Evolutionary conservation across 1,140 invertebrate genomes (phyloP), one percentile per base, ranked within the genome.

Genomic region (Acromyrmex charruanus): DNA sequence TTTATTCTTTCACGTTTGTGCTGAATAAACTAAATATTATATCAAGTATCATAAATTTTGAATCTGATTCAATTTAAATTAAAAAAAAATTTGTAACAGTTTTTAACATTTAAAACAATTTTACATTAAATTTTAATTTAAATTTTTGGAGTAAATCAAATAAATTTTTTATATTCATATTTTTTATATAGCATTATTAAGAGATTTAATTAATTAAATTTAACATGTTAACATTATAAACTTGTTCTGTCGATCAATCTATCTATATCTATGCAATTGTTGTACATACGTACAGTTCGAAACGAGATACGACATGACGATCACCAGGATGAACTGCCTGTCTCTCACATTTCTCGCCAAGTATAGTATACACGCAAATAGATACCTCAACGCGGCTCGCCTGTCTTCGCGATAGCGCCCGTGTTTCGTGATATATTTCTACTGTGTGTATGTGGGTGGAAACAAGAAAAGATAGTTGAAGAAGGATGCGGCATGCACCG

Each of bases 351-450:
- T 59, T 72, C 25, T 18, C 35, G 5, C 14, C 16, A 35, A 10
- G 16, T 59, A 39, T 39, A 14, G 39, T 3, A 39, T 35, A 31
- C 6, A 55, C n/a, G 28, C 10, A 44, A 39, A 81, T 39, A 39
- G 35, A 39, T 72, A 82, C 14, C 21, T 72, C 69, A 25, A 74
- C 12, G 21, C 10, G 7, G 35, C 25, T 82, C 25, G 65, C 44
- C 39, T 61, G 31, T 44, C 55, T 61, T 82, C 55, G 39, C 35
- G 79, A 81, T 71, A 81, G 16, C 35, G 39, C 12, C 39, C 25
- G 35, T 6, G 0, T 71, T 74, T 74, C 39, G 53, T 61, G 39
- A 82, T 74, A 61, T 82, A 74, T 82, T 81, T 49, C 55, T 31
- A 16, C 14, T 68, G 10, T 4, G 53, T 31, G 14, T 72, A 72